Evolutionary conservation across 2,797 vertebrate genomes (phyloP), one percentile per base, ranked within the genome.

Genomic region (Rousettus madagascariensis): DNA sequence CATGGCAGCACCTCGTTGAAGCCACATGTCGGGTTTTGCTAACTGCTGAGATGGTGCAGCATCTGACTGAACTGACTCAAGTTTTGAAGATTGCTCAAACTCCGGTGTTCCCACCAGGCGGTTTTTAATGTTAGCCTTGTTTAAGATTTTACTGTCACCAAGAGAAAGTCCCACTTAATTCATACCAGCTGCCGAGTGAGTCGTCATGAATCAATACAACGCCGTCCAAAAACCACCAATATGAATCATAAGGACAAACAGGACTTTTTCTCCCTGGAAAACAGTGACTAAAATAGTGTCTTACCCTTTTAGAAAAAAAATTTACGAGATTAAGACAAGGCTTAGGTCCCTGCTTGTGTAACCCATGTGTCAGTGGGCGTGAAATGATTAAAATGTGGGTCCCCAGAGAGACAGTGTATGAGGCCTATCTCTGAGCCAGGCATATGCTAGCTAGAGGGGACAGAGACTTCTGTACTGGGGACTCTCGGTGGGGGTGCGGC

Each of bases 101-200:
- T 12, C 83, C 4, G 2, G 57, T 4, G 15, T 59, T 41, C 68
- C 49, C 78, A 71, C 83, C 8, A 10, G 90, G 80, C 51, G 89
- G 51, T 74, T 30, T 46, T 33, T 57, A 9, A 46, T 24, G 69
- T 55, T 33, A 17, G 77, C 53, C 46, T 69, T 55, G 46, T 43
- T 84, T 91, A 83, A 85, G 66, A 59, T 63, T 91, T 89, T 68
- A 85, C 86, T 46, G 80, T 72, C 96, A 87, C 79, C 49, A 1
- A 63, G 94, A 96, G 96, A 95, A 97, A 97, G 96, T 94, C 86
- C 49, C 51, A 3, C 36, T 95, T 97, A 96, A 97, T 95, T 84
- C 57, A 11, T 26, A 79, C 94, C 97, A 97, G 93, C 97, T 97
- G 94, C 77, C 17, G 61, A 89, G 43, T 80, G 93, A 94, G 91